Evolutionary conservation across 92 coral and sea anemone species (phyloP).

Genomic region (Paragorgia papillata): DNA sequence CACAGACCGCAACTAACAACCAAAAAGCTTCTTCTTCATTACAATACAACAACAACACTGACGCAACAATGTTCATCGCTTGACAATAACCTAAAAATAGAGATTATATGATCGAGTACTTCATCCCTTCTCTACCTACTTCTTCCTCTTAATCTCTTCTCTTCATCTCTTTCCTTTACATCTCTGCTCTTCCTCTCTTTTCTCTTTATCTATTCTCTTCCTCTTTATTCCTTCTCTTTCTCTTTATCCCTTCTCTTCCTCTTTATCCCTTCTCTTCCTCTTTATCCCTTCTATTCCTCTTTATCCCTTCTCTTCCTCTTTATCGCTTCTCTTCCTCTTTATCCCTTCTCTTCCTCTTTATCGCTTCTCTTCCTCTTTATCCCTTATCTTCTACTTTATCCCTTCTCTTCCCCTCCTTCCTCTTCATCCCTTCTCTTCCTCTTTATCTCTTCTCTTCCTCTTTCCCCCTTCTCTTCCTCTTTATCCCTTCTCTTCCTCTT

Average conservation of each 20-base stretch:
- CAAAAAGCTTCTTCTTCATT: constrained; percentile 99
- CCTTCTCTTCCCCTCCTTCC: neutral
- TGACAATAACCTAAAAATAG: constrained; percentile 82
- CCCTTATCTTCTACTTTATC: neutral
- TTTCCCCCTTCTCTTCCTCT: neutral
- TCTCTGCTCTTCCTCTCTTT: too few relatives aligned
- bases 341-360: neutral
- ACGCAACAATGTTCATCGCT: constrained; percentile 99
- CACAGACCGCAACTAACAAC: constrained; percentile 98
- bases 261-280: too few relatives aligned
- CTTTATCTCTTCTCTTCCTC: neutral
- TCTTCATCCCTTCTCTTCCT: neutral
- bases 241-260: too few relatives aligned
- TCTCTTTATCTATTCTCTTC: too few relatives aligned
- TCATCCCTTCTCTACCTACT: too few relatives aligned
- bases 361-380: neutral
- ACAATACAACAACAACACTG: constrained; percentile 90
- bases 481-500: neutral
- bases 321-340: neutral
- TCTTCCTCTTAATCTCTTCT: too few relatives aligned
- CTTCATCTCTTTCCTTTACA: too few relatives aligned
- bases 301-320: too few relatives aligned
- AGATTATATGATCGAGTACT: neutral
- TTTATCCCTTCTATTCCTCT: too few relatives aligned
- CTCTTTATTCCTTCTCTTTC: too few relatives aligned